A percentile compares a stretch with the other conserved stretches of the same genome.
Conservation (phyloP, 1,140 invertebrate species). For the Rhopalosiphum maidis region DNA sequence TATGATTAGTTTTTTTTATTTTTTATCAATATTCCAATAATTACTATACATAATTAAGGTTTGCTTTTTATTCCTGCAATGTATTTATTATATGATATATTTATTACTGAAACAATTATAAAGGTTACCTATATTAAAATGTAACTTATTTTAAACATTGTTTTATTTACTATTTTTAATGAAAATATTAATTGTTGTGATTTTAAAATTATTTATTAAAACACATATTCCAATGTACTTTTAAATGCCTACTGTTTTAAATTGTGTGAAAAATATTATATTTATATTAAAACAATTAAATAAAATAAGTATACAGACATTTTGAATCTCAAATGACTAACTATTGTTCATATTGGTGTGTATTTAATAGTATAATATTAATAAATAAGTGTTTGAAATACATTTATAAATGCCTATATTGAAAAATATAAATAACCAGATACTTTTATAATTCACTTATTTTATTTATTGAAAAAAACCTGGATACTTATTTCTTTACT, state of each 20-base stretch:
- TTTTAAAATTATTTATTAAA: constrained; percentile 32
- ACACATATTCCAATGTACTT: not conserved
- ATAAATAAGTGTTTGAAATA: not conserved
- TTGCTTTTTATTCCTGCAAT: not conserved
- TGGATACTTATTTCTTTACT: not conserved
- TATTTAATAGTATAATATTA: not conserved
- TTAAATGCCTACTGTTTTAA: not conserved
- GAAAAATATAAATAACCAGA: not conserved
- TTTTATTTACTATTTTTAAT: not conserved
- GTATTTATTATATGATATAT: not conserved
- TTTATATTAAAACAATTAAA: not conserved
- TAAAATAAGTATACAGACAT: not conserved
- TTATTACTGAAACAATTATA: constrained; percentile 22
- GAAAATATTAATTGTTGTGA: constrained; percentile 9
- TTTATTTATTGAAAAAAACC: not conserved
- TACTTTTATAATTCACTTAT: not conserved
- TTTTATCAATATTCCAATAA: not conserved
- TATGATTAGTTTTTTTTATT: not conserved
- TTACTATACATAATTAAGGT: not conserved
- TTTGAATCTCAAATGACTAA: not conserved
- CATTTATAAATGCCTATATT: not conserved
- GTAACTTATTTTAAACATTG: constrained; percentile 21
- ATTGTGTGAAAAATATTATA: not conserved
- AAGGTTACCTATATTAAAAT: not conserved
- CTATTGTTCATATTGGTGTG: not conserved